Evolutionary conservation across 2,113 vertebrate genomes (phyloP), one percentile per base, ranked within the genome.

Genomic region (Eubucco bourcierii): DNA sequence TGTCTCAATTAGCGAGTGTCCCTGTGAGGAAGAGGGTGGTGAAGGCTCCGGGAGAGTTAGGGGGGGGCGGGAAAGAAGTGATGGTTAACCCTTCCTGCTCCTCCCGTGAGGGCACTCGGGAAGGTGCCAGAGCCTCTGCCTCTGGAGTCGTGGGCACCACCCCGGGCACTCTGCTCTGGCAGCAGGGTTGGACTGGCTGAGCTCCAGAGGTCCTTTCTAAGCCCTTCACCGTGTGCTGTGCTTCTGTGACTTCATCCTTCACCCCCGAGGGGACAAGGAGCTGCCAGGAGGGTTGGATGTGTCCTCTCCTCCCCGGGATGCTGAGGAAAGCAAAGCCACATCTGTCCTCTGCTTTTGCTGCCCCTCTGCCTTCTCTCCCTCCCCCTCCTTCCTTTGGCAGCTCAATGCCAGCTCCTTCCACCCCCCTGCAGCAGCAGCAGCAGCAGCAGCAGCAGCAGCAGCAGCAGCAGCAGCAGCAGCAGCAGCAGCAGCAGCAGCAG

Each of bases 1-100:
- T 97, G 97, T 98, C 98, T 98, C 98, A 97, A 98, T 98, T 98
- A 98, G 97, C 12, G 92, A 84, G 84, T 89, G 93, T 93, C 88
- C 79, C 77, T 14, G 60, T 16, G 10, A 70, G 87, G 91, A 85
- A 71, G 11, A 10, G 71, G 84, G 52, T 74, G 91, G 87, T 7
- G 46, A 65, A 50, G 58, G 82, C 34, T 47, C 44, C 0, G 14
- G 58, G 47, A 23, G 70, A 55, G 5, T 16, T 1, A 0, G 52
- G 2, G 31, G 12, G 31, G n/a, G n/a, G 3, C 5, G 44, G 56
- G 44, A 25, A 33, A 33, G n/a, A 23, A 59, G 29, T 47, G 66
- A 80, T 85, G 94, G 65, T 94, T 80, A 91, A 90, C 67, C 76
- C 85, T 87, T 88, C 7, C 1, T 27, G 29, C 29, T 91, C 70